phyloP scores from a whole-genome alignment of 1,140 invertebrate species.

The Micrasema longulum region DNA sequence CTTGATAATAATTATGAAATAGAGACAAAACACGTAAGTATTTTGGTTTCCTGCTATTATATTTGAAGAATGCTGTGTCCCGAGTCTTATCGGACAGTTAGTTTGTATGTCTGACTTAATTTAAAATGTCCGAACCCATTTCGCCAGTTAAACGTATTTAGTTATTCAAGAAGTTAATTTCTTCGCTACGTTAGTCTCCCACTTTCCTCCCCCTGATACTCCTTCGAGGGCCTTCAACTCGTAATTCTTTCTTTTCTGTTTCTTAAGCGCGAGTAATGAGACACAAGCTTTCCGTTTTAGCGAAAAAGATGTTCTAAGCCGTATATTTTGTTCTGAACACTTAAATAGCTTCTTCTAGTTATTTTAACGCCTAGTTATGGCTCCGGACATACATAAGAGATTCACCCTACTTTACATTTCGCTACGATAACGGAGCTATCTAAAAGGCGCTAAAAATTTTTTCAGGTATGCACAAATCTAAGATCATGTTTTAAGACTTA shows the following conservation, averaged over 20 bases:
- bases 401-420: constrained; percentile 37
- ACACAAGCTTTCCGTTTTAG: constrained; percentile 56
- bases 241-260: constrained; percentile 55
- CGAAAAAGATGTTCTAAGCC: constrained; percentile 55
- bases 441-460: constrained; percentile 52
- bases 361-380: constrained; percentile 54
- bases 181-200: constrained; percentile 27
- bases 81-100: constrained; percentile 1
- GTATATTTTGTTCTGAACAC: constrained; percentile 50
- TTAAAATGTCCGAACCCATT: constrained; percentile 45
- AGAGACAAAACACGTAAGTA: too few relatives aligned
- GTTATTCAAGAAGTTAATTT: constrained; percentile 54
- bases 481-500: constrained; percentile 51
- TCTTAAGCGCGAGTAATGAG: constrained; percentile 56
- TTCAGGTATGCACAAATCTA: constrained; percentile 49
- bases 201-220: constrained; percentile 35
- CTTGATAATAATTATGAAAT: too few relatives aligned
- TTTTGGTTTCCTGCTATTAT: too few relatives aligned
- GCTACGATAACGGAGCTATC: constrained; percentile 28
- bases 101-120: constrained; percentile 44
- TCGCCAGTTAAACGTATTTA: constrained; percentile 49
- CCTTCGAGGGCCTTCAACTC: constrained; percentile 26
- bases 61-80: too few relatives aligned
- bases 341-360: constrained; percentile 51
- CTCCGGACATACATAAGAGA: neutral